Evolutionary conservation across 2,797 vertebrate species (phyloP).

Genomic region (Propithecus deckenii): DNA sequence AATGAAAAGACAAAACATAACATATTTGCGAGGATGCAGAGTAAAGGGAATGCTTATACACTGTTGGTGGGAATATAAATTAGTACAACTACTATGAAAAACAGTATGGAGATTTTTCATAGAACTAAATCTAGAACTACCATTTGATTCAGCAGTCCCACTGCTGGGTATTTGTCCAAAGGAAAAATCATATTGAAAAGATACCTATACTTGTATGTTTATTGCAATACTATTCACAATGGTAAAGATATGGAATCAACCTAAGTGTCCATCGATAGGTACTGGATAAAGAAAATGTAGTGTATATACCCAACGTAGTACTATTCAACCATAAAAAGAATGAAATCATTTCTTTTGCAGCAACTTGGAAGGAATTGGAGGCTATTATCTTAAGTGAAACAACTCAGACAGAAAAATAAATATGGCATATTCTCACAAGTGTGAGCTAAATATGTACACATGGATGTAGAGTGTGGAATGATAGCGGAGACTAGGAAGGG

Average conservation of each 20-base stretch:
- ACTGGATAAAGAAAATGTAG: not conserved
- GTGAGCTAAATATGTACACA: not conserved
- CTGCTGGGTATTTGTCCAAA: not conserved
- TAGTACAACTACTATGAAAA: not conserved
- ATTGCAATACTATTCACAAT: not conserved
- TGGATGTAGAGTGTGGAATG: not conserved
- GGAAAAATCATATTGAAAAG: not conserved
- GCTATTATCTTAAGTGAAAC: not conserved
- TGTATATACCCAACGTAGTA: not conserved
- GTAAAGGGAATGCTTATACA: not conserved
- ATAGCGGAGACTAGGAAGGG: not conserved
- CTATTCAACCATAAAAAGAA: not conserved
- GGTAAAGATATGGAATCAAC: not conserved
- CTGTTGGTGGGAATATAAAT: not conserved
- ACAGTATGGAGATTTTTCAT: not conserved
- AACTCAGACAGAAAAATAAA: not conserved
- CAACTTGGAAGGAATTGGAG: not conserved
- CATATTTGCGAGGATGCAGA: not conserved
- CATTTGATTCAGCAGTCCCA: not conserved
- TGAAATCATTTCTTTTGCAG: not conserved
- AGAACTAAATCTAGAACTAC: not conserved
- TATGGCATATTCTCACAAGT: not conserved
- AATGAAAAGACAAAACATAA: not conserved
- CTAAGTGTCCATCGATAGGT: not conserved
- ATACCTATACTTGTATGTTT: not conserved